phyloP scores from a whole-genome alignment of 2,797 vertebrate species.

The Balearica regulorum region DNA sequence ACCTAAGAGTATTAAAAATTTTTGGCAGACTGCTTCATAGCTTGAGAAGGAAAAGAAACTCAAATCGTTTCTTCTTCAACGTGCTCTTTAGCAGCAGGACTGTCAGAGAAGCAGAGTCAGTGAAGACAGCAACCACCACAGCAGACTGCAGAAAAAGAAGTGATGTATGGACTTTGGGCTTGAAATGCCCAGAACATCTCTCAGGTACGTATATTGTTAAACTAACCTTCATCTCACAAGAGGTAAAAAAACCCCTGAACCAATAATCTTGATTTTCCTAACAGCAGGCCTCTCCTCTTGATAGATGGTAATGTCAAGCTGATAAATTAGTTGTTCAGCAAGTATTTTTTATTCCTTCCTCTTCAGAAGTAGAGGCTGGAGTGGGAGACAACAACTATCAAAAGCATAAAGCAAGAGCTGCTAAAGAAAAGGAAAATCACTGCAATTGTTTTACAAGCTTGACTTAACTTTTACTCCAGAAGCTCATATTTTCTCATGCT shows the following conservation, averaged over 20 bases:
- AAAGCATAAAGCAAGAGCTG: not conserved
- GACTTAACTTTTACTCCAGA: not conserved
- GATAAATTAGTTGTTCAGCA: slow-evolving; percentile 38
- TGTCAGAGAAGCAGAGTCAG: not conserved
- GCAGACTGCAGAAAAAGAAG: not conserved
- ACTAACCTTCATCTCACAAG: slow-evolving; percentile 8
- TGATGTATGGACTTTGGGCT: not conserved
- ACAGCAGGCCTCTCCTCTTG: not conserved
- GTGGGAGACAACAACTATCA: not conserved
- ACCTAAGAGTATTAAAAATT: not conserved
- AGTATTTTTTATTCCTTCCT: not conserved
- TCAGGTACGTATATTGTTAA: not conserved
- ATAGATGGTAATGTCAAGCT: slow-evolving; percentile 27
- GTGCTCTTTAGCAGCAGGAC: not conserved
- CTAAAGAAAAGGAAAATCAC: not conserved
- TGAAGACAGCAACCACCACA: not conserved
- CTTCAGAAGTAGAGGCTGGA: not conserved
- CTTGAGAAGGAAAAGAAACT: not conserved
- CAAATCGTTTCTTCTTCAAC: not conserved
- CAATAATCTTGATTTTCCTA: slow-evolving; percentile 52
- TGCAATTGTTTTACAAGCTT: not conserved
- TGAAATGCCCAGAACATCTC: not conserved
- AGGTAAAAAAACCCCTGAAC: slow-evolving; percentile 1
- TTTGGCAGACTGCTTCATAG: not conserved
- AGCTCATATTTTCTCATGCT: not conserved